Base-by-base conservation (phyloP, 1,140 invertebrate genomes). In the Drosophila bifasciata region DNA sequence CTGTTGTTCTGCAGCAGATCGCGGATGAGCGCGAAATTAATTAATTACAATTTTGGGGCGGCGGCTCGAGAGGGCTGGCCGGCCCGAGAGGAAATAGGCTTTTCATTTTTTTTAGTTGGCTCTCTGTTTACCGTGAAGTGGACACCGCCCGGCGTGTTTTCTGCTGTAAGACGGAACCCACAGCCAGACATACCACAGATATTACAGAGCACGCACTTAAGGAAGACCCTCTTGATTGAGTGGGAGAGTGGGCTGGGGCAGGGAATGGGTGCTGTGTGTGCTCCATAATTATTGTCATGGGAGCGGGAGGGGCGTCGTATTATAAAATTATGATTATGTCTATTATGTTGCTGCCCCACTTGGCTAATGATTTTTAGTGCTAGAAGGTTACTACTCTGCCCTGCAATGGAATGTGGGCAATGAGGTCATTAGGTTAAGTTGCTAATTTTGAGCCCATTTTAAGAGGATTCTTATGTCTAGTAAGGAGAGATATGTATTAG, bases 41-140 rank as follows among this genome's bases (percentile, higher is more conserved):
- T 90, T 90, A 90, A 90, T 90, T 90, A 90, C 83, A 90, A 88
- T 90, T 79, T 55, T 81, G 75, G 64, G 64, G 46, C 53, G 39
- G 36, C 55, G 41, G 52, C 52, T 55, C 13, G 17, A n/a, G 40
- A 63, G 57, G n/a, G 19, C 19, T 21, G 19, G n/a, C n/a, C 4
- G 19, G 15, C 40, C 32, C 25, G 48, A 64, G 72, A 90, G 88
- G 88, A 90, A 90, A 84, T 88, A 90, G 58, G 68, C 79, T 89
- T 80, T 88, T 89, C 70, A 81, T 71, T 59, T 60, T 56, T 69
- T 49, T n/a, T n/a, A n/a, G n/a, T n/a, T 75, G 66, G 76, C 68
- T 63, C 73, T 58, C 25, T 41, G 40, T 19, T 50, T 32, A 36
- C 13, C 32, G 40, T 70, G 67, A 56, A 71, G 61, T 71, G 68